Conservation (phyloP, 2,888 invertebrate genomes). For the Drosophila nigritarsus region DNA sequence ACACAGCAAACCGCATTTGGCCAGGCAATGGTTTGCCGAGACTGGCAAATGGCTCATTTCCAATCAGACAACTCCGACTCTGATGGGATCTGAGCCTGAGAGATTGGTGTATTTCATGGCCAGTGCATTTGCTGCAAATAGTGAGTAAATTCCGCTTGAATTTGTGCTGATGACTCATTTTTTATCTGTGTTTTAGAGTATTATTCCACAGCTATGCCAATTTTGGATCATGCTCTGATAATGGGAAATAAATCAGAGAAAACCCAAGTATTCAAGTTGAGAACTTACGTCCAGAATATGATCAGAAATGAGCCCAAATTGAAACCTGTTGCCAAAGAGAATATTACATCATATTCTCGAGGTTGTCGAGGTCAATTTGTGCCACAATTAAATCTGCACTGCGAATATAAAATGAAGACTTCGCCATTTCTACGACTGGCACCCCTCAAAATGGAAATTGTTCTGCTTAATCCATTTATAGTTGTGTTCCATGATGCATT, state of each 20-base stretch:
- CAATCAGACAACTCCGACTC: conserved; percentile 9
- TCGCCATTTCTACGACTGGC: conserved; percentile 72
- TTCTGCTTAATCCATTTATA: conserved; percentile 70
- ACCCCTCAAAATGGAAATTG: conserved; percentile 78
- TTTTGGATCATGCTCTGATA: conserved; percentile 13
- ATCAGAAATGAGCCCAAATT: not conserved
- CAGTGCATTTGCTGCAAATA: conserved; percentile 35
- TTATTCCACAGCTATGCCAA: conserved; percentile 23
- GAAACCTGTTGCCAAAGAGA: too few species aligned
- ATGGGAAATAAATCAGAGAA: not conserved
- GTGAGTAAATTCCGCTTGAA: conserved; percentile 47
- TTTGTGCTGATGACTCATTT: not conserved
- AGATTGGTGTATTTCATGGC: conserved; percentile 57
- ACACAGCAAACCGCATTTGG: conserved; percentile 22
- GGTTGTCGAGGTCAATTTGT: conserved; percentile 73
- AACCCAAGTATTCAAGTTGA: conserved; percentile 28
- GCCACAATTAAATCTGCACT: conserved; percentile 53
- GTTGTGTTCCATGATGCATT: conserved; percentile 77
- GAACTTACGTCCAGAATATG: not conserved
- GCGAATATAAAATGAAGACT: conserved; percentile 56
- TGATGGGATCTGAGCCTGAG: conserved; percentile 3
- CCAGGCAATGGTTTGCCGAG: conserved; percentile 66
- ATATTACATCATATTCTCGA: conserved; percentile 27
- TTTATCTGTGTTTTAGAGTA: not conserved
- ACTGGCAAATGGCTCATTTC: conserved; percentile 33